Conservation (phyloP, 2,113 vertebrate species). For the Todiramphus chloris region DNA sequence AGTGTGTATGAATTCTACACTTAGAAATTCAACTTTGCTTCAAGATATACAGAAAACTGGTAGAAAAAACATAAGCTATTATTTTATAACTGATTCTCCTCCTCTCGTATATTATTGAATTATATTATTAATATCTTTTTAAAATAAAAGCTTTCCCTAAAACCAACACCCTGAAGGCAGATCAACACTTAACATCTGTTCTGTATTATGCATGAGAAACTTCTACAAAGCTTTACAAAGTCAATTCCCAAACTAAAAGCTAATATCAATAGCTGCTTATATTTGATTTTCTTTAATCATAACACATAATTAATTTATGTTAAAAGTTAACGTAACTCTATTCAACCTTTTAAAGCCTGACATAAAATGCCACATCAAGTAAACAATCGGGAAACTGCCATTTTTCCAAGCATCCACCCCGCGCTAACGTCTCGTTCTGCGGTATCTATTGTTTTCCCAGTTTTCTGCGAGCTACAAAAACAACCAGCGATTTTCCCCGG, state of each 20-base stretch:
- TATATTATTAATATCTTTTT: neutral
- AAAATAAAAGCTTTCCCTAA: neutral
- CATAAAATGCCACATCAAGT: neutral
- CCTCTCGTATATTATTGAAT: neutral
- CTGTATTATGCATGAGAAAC: neutral
- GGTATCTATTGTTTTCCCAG: neutral
- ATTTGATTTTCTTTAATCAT: neutral
- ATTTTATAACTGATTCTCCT: neutral
- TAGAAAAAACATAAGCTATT: neutral
- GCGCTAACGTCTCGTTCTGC: fast-evolving
- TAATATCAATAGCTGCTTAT: neutral
- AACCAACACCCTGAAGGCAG: neutral
- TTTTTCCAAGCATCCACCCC: neutral
- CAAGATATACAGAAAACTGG: neutral
- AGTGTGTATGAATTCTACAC: neutral
- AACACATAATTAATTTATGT: neutral
- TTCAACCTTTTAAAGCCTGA: neutral
- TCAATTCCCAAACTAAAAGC: neutral
- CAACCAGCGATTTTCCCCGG: neutral
- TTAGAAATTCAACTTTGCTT: neutral
- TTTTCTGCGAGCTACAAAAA: neutral
- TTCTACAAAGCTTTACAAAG: neutral
- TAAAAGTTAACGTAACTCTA: neutral
- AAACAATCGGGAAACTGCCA: neutral
- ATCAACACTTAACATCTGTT: neutral